These are phyloP conservation scores for Galerucella nymphaeae DNA, from an alignment of 2,888 invertebrate species.

Conservation along the genomic window DNA sequence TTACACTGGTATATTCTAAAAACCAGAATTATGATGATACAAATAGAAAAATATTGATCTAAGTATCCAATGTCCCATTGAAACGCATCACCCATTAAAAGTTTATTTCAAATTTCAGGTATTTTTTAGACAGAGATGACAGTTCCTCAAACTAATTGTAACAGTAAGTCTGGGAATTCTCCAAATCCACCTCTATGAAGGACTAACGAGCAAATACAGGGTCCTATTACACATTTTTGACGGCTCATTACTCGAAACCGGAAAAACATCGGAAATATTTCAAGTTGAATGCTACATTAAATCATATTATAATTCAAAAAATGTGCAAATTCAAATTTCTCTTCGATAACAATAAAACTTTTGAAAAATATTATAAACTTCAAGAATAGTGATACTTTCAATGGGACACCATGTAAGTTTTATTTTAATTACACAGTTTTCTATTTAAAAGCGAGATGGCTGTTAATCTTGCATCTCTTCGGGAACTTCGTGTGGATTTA, in stretches of 20 bases:
- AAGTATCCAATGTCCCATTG: slow-evolving; percentile 41
- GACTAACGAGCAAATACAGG: no score
- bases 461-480: slow-evolving; percentile 94
- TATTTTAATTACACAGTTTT: slow-evolving; percentile 51
- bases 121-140: background rate
- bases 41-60: slow-evolving; percentile 62
- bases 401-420: slow-evolving; percentile 44
- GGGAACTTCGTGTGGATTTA: slow-evolving; percentile 94
- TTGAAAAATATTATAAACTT: slow-evolving; percentile 6
- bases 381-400: slow-evolving; percentile 26
- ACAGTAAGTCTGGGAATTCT: no score
- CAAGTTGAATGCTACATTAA: no score
- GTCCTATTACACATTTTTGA: no score
- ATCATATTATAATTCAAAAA: no score
- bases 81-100: background rate
- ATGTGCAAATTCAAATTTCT: no score
- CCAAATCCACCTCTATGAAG: no score
- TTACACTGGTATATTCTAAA: slow-evolving; percentile 49
- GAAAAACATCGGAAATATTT: no score
- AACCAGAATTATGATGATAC: slow-evolving; percentile 52
- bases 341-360: no score
- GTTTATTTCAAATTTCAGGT: background rate
- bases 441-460: slow-evolving; percentile 34
- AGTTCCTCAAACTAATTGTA: no score
- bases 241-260: no score